A percentile compares a stretch with the other conserved stretches of the same genome.
phyloP scores from a whole-genome alignment of 2,113 vertebrate genomes.

The Melozone crissalis region DNA sequence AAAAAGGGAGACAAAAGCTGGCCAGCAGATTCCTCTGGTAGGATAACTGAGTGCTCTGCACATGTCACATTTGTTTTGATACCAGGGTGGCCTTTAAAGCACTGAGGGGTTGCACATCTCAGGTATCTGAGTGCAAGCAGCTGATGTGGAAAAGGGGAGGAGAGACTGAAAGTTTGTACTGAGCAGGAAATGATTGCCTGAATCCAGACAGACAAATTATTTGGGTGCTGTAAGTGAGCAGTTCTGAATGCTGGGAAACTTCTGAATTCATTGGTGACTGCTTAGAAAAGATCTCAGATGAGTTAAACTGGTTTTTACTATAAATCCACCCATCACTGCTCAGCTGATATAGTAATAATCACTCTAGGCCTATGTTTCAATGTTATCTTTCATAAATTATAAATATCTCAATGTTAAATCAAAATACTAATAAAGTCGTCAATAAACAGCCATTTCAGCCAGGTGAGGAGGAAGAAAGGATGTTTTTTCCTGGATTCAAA shows the following conservation, averaged over 20 bases:
- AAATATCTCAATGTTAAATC: background rate
- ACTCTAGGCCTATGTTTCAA: background rate
- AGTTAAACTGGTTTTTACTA: background rate
- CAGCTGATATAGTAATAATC: background rate
- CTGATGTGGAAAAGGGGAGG: background rate
- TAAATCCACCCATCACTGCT: background rate
- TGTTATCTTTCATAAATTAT: background rate
- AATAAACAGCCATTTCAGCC: background rate
- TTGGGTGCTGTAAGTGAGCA: background rate
- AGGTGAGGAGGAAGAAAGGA: background rate
- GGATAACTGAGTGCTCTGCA: background rate
- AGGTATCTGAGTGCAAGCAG: background rate
- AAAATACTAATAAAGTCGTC: background rate
- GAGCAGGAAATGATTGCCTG: background rate
- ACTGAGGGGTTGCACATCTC: background rate
- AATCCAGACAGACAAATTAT: background rate
- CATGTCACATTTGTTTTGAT: background rate
- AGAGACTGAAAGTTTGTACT: background rate
- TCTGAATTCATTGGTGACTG: background rate
- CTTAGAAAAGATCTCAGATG: background rate
- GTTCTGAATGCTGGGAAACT: background rate
- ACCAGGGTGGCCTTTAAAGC: background rate
- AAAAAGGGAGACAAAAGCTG: conserved; percentile 22
- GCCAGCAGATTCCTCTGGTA: conserved; percentile 10
- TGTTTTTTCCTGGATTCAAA: background rate